These are phyloP conservation scores for Mastomys natalensis DNA, from an alignment of 2,113 vertebrate genomes.

Conservation along the genomic window DNA sequence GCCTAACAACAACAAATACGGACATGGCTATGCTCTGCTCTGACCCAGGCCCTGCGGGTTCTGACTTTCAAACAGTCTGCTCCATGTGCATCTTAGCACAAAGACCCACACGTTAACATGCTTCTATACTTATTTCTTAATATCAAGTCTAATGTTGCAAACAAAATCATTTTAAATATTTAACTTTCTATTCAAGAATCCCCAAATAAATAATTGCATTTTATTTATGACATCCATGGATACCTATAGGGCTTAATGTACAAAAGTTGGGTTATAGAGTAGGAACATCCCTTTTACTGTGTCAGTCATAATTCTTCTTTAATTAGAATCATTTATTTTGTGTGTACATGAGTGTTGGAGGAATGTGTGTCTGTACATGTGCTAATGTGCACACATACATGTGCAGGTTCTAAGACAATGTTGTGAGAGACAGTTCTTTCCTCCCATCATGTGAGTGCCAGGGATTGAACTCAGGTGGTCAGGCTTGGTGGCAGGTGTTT, in stretches of 20 bases:
- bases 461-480: neutral
- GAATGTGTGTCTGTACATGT: neutral
- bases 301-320: conserved; percentile 13
- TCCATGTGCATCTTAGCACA: neutral
- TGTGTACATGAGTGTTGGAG: neutral
- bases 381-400: neutral
- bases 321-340: neutral
- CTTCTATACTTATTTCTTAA: neutral
- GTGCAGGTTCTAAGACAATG: neutral
- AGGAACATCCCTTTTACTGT: conserved; percentile 12
- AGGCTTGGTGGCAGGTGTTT: neutral
- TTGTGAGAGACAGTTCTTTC: neutral
- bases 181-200: neutral
- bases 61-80: conserved; percentile 33
- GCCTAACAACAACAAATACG: neutral
- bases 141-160: conserved; percentile 1
- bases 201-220: neutral
- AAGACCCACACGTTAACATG: conserved; percentile 26
- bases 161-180: neutral
- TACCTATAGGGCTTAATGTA: neutral
- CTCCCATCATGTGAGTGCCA: neutral
- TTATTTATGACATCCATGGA: neutral
- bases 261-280: neutral
- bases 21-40: neutral
- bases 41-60: neutral